Base-by-base conservation (phyloP, 2,797 vertebrate species). In the Lutjanus argentimaculatus region DNA sequence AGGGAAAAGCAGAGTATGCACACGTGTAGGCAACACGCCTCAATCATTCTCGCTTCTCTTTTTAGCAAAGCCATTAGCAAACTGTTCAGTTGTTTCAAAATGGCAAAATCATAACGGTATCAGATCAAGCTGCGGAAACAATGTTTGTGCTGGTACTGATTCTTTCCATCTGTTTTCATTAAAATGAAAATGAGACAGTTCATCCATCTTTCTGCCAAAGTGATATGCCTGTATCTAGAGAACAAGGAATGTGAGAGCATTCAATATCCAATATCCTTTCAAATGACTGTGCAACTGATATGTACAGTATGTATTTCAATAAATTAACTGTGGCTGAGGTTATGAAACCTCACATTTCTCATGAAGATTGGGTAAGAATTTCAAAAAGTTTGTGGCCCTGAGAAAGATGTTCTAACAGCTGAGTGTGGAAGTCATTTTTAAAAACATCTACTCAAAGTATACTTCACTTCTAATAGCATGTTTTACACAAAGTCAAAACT, bases 131-230 rank as follows among this genome's bases (percentile, higher is more conserved):
- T 75, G 36, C 19, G 72, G 85, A 81, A 89, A 86, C 78, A 74
- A 76, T 89, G 88, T 87, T 85, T 88, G 72, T 75, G 80, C 74
- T 49, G 55, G 40, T 66, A 17, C 77, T 77, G 84, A 80, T 85
- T 81, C 64, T 78, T 86, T 82, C 88, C 84, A 91, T 93, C 86
- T 89, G 84, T 90, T 92, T 91, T 86, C 90, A 93, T 91, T 91
- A 86, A 87, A 92, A 92, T 90, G 81, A 87, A 89, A 89, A 86
- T 89, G 86, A 89, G 90, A 88, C 84, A 70, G 82, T 86, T 85
- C 90, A 88, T 90, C 80, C 79, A 71, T 89, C 83, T 87, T 77
- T 87, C 86, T 88, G 87, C 75, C 72, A 84, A 73, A 81, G 68
- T 69, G 73, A 87, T 76, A 67, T 45, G 63, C 69, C 51, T 58